Evolutionary conservation across 2,113 vertebrate species (phyloP).

Genomic region (Microcebus ravelobensis): DNA sequence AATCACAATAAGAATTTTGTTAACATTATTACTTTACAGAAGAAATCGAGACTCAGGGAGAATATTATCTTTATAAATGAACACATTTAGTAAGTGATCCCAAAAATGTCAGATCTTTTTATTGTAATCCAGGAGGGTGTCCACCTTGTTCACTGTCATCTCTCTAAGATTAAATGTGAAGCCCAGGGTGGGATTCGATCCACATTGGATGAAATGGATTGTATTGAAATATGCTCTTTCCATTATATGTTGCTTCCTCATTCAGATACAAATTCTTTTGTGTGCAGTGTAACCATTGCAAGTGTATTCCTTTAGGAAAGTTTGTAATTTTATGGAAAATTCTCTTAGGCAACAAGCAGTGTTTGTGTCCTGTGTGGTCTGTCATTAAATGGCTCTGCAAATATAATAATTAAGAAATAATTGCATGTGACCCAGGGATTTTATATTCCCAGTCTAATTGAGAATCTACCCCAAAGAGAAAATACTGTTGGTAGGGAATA

Average conservation of each 20-base stretch:
- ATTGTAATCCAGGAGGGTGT: rapidly evolving
- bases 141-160: background rate
- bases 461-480: background rate
- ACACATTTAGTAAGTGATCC: background rate
- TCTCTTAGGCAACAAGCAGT: background rate
- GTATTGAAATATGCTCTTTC: background rate
- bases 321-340: background rate
- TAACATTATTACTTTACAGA: background rate
- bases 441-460: background rate
- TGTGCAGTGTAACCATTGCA: background rate
- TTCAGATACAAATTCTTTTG: background rate
- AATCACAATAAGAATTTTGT: background rate
- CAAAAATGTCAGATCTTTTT: background rate
- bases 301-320: background rate
- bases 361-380: background rate
- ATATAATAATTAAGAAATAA: background rate
- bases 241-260: background rate
- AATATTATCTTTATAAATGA: background rate
- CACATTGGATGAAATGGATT: background rate
- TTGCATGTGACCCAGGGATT: background rate
- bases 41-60: background rate
- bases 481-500: background rate
- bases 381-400: background rate
- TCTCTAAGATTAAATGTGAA: background rate
- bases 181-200: background rate